Conservation (phyloP, 2,888 invertebrate species). For the Zonitis immaculata region DNA sequence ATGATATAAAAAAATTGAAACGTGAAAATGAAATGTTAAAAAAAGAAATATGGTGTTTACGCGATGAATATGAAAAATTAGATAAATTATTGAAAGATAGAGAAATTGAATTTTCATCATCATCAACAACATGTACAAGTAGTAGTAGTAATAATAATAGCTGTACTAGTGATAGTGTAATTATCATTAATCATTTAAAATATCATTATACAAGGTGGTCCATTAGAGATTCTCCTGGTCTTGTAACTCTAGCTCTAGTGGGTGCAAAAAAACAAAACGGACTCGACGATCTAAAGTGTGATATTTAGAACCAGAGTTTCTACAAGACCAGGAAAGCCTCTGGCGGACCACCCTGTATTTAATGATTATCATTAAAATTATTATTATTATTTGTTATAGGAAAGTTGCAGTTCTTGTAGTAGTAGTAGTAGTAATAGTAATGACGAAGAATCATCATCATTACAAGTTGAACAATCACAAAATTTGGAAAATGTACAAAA, state of each 20-base stretch:
- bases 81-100: slow-evolving; percentile 69
- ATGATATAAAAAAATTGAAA: slow-evolving; percentile 82
- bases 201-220: too few species aligned
- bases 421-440: too few species aligned
- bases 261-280: too few species aligned
- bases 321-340: too few species aligned
- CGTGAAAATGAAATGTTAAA: slow-evolving; percentile 84
- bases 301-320: too few species aligned
- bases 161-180: slow-evolving; percentile 51
- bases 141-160: too few species aligned
- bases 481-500: slow-evolving; percentile 49
- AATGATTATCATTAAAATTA: too few species aligned
- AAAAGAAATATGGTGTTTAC: slow-evolving; percentile 78
- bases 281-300: too few species aligned
- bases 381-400: slow-evolving; percentile 39
- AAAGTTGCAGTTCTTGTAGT: slow-evolving; percentile 41
- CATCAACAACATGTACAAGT: slow-evolving; percentile 56
- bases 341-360: too few species aligned
- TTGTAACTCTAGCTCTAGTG: too few species aligned
- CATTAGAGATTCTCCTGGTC: too few species aligned
- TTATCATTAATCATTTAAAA: background rate
- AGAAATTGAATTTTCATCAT: slow-evolving; percentile 44
- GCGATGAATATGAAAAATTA: slow-evolving; percentile 84
- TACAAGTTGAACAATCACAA: slow-evolving; percentile 46
- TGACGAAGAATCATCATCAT: slow-evolving; percentile 37